Evolutionary conservation across 2,113 vertebrate genomes (phyloP), one percentile per base, ranked within the genome.

Genomic region (Phrynosoma platyrhinos): DNA sequence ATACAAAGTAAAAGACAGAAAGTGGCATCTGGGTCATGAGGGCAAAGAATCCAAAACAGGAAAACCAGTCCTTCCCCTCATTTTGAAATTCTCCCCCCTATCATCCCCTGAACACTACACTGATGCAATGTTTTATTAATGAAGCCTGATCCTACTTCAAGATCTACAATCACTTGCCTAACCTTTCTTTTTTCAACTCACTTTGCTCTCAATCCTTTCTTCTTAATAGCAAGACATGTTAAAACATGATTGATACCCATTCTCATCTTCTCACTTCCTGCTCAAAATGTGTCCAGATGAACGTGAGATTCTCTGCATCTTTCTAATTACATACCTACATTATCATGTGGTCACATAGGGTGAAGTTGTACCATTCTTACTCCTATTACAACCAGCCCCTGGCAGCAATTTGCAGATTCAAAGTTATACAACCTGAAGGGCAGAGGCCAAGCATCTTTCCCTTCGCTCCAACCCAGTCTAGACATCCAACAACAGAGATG

Each of bases 1-100:
- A 78, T 83, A 88, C 72, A 69, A 83, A 78, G 64, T 77, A 83
- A 77, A 88, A 71, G n/a, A 69, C 25, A 69, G 42, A 40, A 78
- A 58, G n/a, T 69, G 47, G n/a, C 6, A 4, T 69, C 87, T 40
- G n/a, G 62, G 80, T 83, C 62, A 40, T 30, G 53, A 83, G 80
- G 80, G 16, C 68, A 47, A 30, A 69, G 71, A 87, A 69, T 36
- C 80, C 81, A 78, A 72, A 77, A 55, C 8, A 77, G 87, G 84
- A 30, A 87, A 82, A 76, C 27, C 30, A 82, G 72, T 53, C 40
- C 42, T 42, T 79, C 55, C 27, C n/a, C 58, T 40, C 58, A 36
- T n/a, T 10, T 47, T 69, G 62, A 8, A 40, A 55, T 53, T 64
- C n/a, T 30, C 42, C 30, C 20, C 32, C 58, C 55, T 83, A 69